These are phyloP conservation scores for Pempheris klunzingeri DNA, from an alignment of 2,797 vertebrate species.

Conservation along the genomic window DNA sequence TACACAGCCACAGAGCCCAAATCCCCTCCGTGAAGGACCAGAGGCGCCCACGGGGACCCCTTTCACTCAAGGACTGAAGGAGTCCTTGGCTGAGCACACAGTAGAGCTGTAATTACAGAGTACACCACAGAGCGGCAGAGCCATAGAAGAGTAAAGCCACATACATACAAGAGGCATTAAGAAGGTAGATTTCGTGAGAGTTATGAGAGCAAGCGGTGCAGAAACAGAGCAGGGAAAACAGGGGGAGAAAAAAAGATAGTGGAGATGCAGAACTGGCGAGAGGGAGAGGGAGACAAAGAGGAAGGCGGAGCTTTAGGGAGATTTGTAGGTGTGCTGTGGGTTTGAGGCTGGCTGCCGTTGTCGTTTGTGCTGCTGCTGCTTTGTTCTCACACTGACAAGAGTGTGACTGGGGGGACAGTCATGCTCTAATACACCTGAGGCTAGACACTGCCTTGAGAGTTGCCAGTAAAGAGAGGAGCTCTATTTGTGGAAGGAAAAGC, in stretches of 20 bases:
- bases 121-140: constrained; percentile 62
- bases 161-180: constrained; percentile 54
- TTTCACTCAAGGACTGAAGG: constrained; percentile 66
- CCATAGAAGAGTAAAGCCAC: constrained; percentile 41
- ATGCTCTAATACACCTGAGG: constrained; percentile 75
- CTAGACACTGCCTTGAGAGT: constrained; percentile 51
- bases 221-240: constrained; percentile 19
- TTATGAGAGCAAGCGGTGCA: constrained; percentile 45
- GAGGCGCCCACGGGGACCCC: constrained; percentile 70
- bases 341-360: constrained; percentile 46
- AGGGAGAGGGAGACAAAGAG: constrained; percentile 46
- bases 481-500: constrained; percentile 58
- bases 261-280: constrained; percentile 34
- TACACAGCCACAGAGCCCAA: constrained; percentile 73
- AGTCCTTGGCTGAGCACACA: constrained; percentile 69
- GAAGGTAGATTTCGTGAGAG: constrained; percentile 52
- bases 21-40: constrained; percentile 69
- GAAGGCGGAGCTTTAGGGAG: constrained; percentile 56
- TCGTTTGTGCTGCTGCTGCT: constrained; percentile 58
- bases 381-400: constrained; percentile 76
- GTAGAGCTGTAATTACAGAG: constrained; percentile 79
- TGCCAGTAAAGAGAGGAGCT: constrained; percentile 54
- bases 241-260: constrained; percentile 1
- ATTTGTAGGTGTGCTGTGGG: constrained; percentile 61
- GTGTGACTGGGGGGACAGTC: constrained; percentile 62